Base-by-base conservation (phyloP, 2,113 vertebrate genomes). In the Urocynchramus pylzowi region DNA sequence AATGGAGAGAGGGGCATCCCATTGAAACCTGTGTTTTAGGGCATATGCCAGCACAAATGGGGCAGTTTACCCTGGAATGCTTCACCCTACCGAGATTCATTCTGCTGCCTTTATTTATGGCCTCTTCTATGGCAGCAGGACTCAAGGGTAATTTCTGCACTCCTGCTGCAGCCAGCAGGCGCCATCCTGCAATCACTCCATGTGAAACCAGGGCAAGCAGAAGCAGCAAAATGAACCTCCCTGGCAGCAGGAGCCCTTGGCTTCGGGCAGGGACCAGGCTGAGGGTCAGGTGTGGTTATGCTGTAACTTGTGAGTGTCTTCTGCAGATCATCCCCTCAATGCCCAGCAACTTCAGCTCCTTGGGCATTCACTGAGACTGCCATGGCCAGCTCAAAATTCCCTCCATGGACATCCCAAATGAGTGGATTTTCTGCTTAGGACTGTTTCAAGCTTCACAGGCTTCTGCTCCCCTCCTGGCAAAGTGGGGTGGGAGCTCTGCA, bases 71-170 rank as follows among this genome's bases (percentile, higher is more conserved):
- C 31, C 23, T 1, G 33, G 31, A 16, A 11, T 6, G 10, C 23
- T 60, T 53, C 31, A 61, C 26, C 24, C 45, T 11, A 26, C 41
- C 4, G 6, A 77, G 60, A 13, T 45, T 85, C 27, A 15, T 70
- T 44, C 33, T 22, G 30, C 16, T 64, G 45, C 42, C 8, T 82
- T 79, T 39, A 39, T 84, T 92, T 26, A 21, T 22, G 23, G 9
- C 4, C 39, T 50, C 21, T 33, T 33, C 11, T 7, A 1, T 0
- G 3, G 28, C 50, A 28, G 33, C 0, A 0, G 45, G 47, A 57
- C 56, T 61, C 33, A 30, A 73, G 42, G 39, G 21, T 73, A 10
- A 45, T 63, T 82, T 71, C 47, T 85, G 37, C 41, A 13, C 50
- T 24, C 26, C 33, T 50, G 42, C 77, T 42, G 35, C 78, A 71